A percentile compares a stretch with the other conserved stretches of the same genome.
Evolutionary conservation across 2,888 invertebrate genomes (phyloP).

Genomic region (Eupithecia abbreviata): DNA sequence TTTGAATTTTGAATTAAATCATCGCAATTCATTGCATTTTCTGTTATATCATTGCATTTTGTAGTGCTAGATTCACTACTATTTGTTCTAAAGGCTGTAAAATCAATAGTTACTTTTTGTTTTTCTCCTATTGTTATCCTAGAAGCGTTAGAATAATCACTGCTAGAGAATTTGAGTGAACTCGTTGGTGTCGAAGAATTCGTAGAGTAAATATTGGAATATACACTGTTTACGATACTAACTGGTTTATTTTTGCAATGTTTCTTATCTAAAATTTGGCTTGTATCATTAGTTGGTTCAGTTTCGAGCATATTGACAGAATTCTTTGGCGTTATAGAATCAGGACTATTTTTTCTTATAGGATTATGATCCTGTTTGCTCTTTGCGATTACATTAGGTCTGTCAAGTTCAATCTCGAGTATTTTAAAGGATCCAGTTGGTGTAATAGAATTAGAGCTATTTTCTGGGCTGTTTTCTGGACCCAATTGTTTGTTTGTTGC

Average conservation of each 20-base stretch:
- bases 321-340: neutral
- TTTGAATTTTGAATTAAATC: neutral
- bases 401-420: neutral
- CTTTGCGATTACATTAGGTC: too few species aligned
- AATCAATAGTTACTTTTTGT: constrained; percentile 23
- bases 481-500: constrained; percentile 26
- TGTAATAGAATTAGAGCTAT: neutral
- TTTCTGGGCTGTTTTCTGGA: neutral
- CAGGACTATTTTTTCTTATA: neutral
- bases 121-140: constrained; percentile 22
- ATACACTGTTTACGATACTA: neutral
- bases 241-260: constrained; percentile 38
- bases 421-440: neutral
- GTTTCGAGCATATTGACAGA: neutral
- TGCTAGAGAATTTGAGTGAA: constrained; percentile 19
- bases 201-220: constrained; percentile 8
- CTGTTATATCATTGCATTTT: neutral
- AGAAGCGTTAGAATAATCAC: constrained; percentile 23
- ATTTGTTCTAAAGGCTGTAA: neutral
- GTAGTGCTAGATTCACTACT: neutral
- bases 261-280: constrained; percentile 28
- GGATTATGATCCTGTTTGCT: neutral
- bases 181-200: constrained; percentile 21
- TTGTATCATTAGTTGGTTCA: neutral
- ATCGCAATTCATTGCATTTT: neutral